These are phyloP conservation scores for Diadumene lineata DNA, from an alignment of 92 coral and sea anemone genomes.

Conservation along the genomic window DNA sequence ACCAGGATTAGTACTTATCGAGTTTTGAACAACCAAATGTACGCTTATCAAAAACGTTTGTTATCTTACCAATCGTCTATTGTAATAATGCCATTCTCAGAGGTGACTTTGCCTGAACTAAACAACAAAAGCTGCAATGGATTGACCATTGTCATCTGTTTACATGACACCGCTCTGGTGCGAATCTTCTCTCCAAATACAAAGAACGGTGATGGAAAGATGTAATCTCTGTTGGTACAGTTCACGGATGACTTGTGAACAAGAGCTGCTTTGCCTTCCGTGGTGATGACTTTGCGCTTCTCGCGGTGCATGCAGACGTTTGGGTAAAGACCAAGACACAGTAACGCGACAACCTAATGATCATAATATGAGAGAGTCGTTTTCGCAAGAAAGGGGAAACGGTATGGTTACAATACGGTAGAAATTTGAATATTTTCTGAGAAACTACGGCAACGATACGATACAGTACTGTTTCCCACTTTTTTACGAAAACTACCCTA, in stretches of 20 bases:
- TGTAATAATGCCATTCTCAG: slow-evolving; percentile 69
- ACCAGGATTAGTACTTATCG: too few species aligned
- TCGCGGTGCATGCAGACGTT: slow-evolving; percentile 96
- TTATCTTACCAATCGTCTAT: slow-evolving; percentile 87
- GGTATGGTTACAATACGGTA: too few species aligned
- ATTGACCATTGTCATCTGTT: slow-evolving; percentile 99
- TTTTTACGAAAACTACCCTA: too few species aligned
- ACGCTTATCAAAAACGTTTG: background rate
- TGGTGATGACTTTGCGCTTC: slow-evolving; percentile 93
- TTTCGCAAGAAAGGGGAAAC: background rate
- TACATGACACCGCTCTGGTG: slow-evolving; percentile 99
- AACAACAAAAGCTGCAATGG: slow-evolving; percentile 87
- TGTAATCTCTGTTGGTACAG: slow-evolving; percentile 92
- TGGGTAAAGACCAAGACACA: slow-evolving; percentile 93
- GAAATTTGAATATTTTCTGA: too few species aligned
- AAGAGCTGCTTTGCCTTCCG: slow-evolving; percentile 97
- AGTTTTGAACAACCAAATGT: too few species aligned
- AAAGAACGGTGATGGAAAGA: slow-evolving; percentile 96
- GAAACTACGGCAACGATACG: too few species aligned
- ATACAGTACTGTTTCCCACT: too few species aligned
- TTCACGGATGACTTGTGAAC: slow-evolving; percentile 97
- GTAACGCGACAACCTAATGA: slow-evolving; percentile 85
- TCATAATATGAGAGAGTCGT: background rate
- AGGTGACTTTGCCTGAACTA: slow-evolving; percentile 87
- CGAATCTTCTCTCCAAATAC: slow-evolving; percentile 99